Base-by-base conservation (phyloP, 2,797 vertebrate species). In the Huso huso region DNA sequence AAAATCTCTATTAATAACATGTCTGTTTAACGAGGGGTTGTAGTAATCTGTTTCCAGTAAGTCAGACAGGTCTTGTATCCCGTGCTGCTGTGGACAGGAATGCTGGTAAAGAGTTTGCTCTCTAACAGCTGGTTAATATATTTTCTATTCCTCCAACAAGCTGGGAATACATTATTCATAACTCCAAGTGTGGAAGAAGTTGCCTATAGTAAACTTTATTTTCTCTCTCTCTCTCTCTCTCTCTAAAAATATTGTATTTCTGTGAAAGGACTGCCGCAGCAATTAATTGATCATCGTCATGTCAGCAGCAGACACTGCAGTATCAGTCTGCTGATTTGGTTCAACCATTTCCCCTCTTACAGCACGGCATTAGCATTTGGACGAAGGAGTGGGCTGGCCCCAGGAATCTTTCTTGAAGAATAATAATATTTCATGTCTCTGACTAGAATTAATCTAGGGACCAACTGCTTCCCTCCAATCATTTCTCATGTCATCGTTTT, bases 151-250 rank as follows among this genome's bases (percentile, higher is more conserved):
- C 82, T 79, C 74, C 68, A 81, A 81, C 85, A 82, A 84, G 82
- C 85, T 80, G 79, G 69, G 72, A 76, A 87, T 89, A 75, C 80
- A 89, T 91, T 87, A 90, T 90, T 89, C 84, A 90, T 88, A 78
- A 78, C 76, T 73, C 73, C 71, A 70, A 84, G 81, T 81, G 84
- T 81, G 80, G 76, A 84, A 78, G 79, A 86, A 85, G 84, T 82
- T 86, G 82, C 86, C 87, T 82, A 81, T 78, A 79, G 76, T 83
- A 83, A 86, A 86, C 81, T 83, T 74, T 79, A 82, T 78, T 81
- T 79, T 63, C 15, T 60, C n/a, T 49, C 51, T 52, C 49, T 63
- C 15, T 60, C n/a, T 49, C 51, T 52, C 49, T 74, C 75, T 66
- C 75, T 80, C 73, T 70, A 61, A 66, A 76, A 77, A 81, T 81